phyloP scores from a whole-genome alignment of 2,797 vertebrate genomes.

The Gouania willdenowi region DNA sequence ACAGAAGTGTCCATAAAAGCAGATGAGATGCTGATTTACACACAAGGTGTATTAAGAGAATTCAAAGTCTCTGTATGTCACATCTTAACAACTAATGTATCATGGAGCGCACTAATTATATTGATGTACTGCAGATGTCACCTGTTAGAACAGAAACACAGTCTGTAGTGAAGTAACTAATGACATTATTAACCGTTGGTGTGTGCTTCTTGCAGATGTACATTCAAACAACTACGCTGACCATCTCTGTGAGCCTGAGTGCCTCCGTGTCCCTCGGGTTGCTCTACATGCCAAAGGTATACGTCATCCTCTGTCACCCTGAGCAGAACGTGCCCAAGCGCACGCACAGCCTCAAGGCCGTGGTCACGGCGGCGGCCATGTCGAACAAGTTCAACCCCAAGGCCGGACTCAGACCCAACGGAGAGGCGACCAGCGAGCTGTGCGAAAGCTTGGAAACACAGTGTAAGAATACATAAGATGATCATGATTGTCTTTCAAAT shows the following conservation, averaged over 20 bases:
- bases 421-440: conserved; percentile 96
- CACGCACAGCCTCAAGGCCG: conserved; percentile 95
- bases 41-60: conserved; percentile 2
- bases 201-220: conserved; percentile 86
- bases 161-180: no score
- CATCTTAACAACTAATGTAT: conserved; percentile 25
- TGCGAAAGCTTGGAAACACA: conserved; percentile 96
- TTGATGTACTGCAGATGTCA: conserved; percentile 51
- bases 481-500: no score
- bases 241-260: conserved; percentile 97
- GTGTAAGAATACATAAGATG: conserved; percentile 75
- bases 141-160: no score
- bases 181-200: no score
- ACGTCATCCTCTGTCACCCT: conserved; percentile 96
- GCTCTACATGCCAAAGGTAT: conserved; percentile 99
- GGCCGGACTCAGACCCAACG: conserved; percentile 91
- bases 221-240: conserved; percentile 97
- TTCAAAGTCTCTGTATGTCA: conserved; percentile 7
- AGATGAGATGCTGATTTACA: conserved; percentile 38
- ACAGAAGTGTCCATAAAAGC: conserved; percentile 28
- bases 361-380: conserved; percentile 97
- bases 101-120: conserved; percentile 45
- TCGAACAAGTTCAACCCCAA: conserved; percentile 99
- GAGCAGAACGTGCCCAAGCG: conserved; percentile 98
- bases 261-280: conserved; percentile 96